These are phyloP conservation scores for Australoheros scitulus DNA, from an alignment of 2,113 vertebrate genomes.

Conservation along the genomic window DNA sequence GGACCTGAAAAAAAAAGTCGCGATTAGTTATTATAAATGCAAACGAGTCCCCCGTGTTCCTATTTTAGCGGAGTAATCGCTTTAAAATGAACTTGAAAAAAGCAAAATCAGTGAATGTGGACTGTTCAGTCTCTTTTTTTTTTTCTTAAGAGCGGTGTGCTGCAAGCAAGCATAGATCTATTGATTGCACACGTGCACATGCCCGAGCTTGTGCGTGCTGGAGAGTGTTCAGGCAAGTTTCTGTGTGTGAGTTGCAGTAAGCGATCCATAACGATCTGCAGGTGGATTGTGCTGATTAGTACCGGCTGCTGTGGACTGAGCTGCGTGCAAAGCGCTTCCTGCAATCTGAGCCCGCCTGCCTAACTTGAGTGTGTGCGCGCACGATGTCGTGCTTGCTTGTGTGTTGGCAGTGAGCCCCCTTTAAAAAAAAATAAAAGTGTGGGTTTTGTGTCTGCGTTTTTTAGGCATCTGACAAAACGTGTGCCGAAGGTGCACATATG, in stretches of 20 bases:
- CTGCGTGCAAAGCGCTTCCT: conserved; percentile 83
- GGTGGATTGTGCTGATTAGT: conserved; percentile 82
- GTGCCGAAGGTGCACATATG: neutral
- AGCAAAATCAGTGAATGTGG: neutral
- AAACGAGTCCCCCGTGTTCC: neutral
- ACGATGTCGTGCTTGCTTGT: neutral
- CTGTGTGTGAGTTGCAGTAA: conserved; percentile 69
- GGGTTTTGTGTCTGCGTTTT: conserved; percentile 41
- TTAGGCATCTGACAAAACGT: conserved; percentile 39
- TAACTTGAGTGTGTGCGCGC: conserved; percentile 5
- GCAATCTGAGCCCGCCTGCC: conserved; percentile 74
- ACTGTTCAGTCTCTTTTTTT: neutral
- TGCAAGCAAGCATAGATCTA: neutral
- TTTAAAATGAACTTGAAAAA: neutral
- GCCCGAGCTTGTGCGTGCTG: conserved; percentile 12
- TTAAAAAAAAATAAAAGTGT: conserved; percentile 41
- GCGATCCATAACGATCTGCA: conserved; percentile 83
- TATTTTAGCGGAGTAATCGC: neutral
- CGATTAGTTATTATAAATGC: neutral
- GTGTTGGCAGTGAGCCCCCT: conserved; percentile 56
- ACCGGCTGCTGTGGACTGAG: conserved; percentile 79
- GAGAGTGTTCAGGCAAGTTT: conserved; percentile 29
- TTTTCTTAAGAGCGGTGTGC: neutral
- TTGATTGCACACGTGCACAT: conserved; percentile 33
- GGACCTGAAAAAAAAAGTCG: neutral